Conservation (phyloP, 2,797 vertebrate species). For the Craterocephalus amniculus region DNA sequence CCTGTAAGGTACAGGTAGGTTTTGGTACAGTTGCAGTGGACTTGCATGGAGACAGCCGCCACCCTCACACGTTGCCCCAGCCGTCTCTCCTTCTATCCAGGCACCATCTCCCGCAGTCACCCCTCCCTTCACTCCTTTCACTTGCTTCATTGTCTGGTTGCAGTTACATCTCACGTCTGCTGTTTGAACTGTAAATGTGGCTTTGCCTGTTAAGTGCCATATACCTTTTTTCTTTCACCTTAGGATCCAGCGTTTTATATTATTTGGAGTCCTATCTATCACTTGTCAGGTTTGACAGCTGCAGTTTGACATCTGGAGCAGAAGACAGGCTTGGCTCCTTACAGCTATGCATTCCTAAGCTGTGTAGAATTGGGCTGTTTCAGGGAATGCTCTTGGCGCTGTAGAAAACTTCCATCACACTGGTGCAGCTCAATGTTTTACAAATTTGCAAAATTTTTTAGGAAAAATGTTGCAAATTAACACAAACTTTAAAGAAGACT, state of each 20-base stretch:
- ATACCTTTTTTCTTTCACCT: background rate
- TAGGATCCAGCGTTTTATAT: background rate
- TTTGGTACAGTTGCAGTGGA: background rate
- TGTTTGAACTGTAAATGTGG: background rate
- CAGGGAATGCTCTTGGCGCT: conserved; percentile 15
- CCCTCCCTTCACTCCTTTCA: background rate
- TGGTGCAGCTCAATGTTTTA: background rate
- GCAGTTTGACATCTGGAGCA: conserved; percentile 41
- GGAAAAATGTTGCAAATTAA: background rate
- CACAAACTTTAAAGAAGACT: background rate
- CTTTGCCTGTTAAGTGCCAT: background rate
- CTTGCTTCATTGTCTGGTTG: conserved; percentile 16
- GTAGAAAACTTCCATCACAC: conserved; percentile 5
- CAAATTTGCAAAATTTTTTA: background rate
- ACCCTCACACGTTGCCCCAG: background rate
- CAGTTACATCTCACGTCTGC: conserved; percentile 5
- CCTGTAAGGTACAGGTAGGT: conserved; percentile 80
- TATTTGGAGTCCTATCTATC: conserved; percentile 40
- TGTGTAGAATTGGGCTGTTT: conserved; percentile 42
- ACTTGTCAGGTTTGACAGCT: conserved; percentile 56
- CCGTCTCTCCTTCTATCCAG: background rate
- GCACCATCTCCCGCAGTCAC: background rate
- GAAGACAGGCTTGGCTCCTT: conserved; percentile 60
- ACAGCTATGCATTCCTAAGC: conserved; percentile 70
- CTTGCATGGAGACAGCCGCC: conserved; percentile 27